Evolutionary conservation across 2,797 vertebrate genomes (phyloP).

Genomic region (Lemur catta): DNA sequence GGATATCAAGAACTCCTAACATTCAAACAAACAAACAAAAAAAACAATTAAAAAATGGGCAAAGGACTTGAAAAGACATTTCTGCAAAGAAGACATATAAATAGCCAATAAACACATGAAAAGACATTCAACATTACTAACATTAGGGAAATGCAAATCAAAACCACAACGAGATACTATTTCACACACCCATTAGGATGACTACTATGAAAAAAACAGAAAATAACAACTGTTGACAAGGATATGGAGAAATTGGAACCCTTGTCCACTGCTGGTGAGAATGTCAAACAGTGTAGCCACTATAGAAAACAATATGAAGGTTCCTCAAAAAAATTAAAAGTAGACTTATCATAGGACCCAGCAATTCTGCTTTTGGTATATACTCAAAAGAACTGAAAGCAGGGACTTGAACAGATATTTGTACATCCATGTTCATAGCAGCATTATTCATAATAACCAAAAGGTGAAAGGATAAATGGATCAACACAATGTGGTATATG

Average conservation of each 20-base stretch:
- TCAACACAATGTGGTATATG: background rate
- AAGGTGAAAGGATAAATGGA: background rate
- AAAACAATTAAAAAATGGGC: background rate
- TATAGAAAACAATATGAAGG: background rate
- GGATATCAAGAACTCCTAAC: background rate
- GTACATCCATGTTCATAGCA: background rate
- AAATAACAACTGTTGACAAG: background rate
- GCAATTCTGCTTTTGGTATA: background rate
- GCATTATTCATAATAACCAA: background rate
- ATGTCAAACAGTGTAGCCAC: background rate
- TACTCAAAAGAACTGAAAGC: background rate
- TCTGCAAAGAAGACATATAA: background rate
- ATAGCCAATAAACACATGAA: background rate
- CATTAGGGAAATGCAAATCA: slow-evolving; percentile 6
- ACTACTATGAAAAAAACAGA: background rate
- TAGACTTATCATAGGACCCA: background rate
- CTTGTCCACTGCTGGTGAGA: background rate
- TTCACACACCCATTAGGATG: background rate
- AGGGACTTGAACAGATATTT: background rate
- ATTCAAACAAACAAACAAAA: background rate
- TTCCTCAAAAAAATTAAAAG: slow-evolving; percentile 9
- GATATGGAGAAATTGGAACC: background rate
- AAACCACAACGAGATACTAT: slow-evolving; percentile 20
- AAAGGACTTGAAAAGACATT: background rate
- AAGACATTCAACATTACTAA: background rate